Conservation (phyloP, 2,797 vertebrate species). For the Psittacula echo region DNA sequence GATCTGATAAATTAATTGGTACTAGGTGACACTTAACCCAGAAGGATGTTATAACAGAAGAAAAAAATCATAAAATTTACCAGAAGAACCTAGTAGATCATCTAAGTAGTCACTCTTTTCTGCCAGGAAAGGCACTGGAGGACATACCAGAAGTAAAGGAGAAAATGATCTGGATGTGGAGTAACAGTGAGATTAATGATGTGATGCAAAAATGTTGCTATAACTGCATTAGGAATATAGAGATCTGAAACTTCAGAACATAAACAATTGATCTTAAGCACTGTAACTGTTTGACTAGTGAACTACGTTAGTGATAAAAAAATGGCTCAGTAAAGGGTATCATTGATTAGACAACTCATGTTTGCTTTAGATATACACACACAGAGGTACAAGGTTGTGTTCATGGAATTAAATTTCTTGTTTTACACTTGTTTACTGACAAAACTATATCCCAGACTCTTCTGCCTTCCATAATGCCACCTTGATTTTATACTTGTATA, state of each 20-base stretch:
- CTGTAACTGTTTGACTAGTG: neutral
- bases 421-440: neutral
- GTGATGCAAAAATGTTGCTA: neutral
- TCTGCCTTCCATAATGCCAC: neutral
- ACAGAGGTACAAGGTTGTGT: neutral
- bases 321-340: neutral
- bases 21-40: neutral
- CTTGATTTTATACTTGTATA: rapidly evolving
- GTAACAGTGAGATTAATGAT: neutral
- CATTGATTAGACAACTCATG: neutral
- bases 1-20: neutral
- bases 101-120: neutral
- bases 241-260: neutral
- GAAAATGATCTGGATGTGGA: neutral
- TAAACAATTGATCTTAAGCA: neutral
- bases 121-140: neutral
- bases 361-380: neutral
- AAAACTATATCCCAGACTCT: neutral
- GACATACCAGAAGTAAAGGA: neutral
- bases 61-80: neutral
- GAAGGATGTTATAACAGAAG: neutral
- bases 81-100: neutral
- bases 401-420: neutral
- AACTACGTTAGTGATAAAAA: neutral
- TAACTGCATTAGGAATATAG: neutral